A percentile compares a stretch with the other conserved stretches of the same genome.
Conservation (phyloP, 2,113 vertebrate genomes). For the Pluvianellus socialis region DNA sequence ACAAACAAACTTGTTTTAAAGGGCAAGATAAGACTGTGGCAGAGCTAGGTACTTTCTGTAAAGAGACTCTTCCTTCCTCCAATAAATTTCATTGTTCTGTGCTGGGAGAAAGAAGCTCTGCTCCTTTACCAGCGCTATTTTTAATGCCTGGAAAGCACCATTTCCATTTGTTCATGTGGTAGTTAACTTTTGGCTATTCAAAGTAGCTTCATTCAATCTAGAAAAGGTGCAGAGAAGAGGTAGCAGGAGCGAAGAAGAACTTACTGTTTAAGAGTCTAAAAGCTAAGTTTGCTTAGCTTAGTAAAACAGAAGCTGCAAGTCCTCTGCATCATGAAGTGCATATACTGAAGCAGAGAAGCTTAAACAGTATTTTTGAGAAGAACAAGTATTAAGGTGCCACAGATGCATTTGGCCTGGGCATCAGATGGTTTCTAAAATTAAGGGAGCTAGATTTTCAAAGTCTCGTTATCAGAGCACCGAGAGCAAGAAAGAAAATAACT, state of each 20-base stretch:
- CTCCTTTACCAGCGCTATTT: not conserved
- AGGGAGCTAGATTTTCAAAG: not conserved
- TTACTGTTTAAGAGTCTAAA: not conserved
- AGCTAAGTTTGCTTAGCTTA: not conserved
- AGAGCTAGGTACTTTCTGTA: not conserved
- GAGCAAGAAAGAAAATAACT: not conserved
- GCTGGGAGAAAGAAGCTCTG: not conserved
- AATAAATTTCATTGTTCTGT: not conserved
- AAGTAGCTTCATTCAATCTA: not conserved
- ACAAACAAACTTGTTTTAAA: not conserved
- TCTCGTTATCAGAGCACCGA: not conserved
- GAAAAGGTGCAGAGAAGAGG: not conserved
- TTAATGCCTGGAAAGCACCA: not conserved
- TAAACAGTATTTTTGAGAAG: not conserved
- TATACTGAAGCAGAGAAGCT: not conserved
- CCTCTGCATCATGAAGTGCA: not conserved
- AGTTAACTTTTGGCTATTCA: not conserved
- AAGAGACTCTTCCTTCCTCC: not conserved
- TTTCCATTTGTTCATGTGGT: not conserved
- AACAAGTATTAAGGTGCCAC: not conserved
- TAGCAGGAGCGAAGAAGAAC: not conserved
- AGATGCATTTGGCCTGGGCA: not conserved
- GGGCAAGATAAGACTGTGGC: not conserved
- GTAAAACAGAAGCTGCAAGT: not conserved
- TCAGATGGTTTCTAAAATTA: not conserved